Evolutionary conservation across 2,888 invertebrate species (phyloP), one percentile per base, ranked within the genome.

Genomic region (Seira musarum): DNA sequence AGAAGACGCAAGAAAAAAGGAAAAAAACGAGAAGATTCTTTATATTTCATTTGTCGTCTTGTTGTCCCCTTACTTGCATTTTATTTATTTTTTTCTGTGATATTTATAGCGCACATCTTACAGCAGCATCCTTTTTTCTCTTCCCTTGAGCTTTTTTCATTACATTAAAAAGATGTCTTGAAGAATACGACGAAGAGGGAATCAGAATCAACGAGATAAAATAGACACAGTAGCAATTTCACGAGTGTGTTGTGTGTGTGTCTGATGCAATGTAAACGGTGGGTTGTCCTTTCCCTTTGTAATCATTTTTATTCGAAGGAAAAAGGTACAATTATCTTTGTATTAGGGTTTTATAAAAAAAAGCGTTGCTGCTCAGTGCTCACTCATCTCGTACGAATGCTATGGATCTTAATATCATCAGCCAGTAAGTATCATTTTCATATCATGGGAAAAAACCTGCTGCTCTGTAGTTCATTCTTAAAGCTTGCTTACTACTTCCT

Each of bases 141-240:
- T 79, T 79, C 79, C 79, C 79, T 73, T 79, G 73, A 79, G 79
- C 73, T 73, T 79, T 79, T 79, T 79, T 79, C 79, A 79, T 79
- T 79, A 79, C 79, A 79, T 73, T 79, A 79, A 79, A 79, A 79
- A 63, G 46, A 80, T 61, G 70, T 74, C 80, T 75, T 69, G 74
- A 69, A 61, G 24, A 68, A 68, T 15, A 30, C 61, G 65, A 70
- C 57, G n/a, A 30, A 30, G 60, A 67, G 61, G 21, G 25, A 40
- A 35, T n/a, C n/a, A n/a, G n/a, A n/a, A 19, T 53, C 25, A 17
- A 30, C 5, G 25, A 5, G 30, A 69, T 15, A 17, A 8, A 57
- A n/a, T n/a, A n/a, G n/a, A n/a, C n/a, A n/a, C n/a, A n/a, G n/a
- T n/a, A n/a, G n/a, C n/a, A n/a, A n/a, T n/a, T n/a, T n/a, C n/a